phyloP scores from a whole-genome alignment of 2,797 vertebrate species.

The Chlorospingus flavigularis region DNA sequence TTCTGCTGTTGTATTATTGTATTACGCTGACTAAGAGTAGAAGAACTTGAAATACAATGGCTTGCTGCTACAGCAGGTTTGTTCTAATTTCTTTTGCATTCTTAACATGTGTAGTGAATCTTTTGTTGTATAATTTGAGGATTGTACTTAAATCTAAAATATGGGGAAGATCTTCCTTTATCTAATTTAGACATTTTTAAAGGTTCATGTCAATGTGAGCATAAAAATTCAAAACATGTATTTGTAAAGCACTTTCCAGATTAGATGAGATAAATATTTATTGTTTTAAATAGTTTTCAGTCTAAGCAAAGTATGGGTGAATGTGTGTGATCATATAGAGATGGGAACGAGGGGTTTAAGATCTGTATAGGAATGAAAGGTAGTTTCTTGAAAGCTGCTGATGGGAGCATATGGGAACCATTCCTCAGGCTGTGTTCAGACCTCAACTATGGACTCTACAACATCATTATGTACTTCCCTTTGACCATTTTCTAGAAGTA shows the following conservation, averaged over 20 bases:
- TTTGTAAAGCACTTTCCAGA: not conserved
- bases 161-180: not conserved
- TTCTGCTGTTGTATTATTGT: not conserved
- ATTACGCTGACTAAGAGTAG: not conserved
- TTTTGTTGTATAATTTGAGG: not conserved
- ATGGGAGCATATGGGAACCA: not conserved
- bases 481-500: not conserved
- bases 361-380: not conserved
- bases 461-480: not conserved
- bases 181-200: not conserved
- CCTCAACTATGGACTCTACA: not conserved
- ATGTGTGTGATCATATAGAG: accelerated
- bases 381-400: not conserved
- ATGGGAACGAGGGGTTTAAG: not conserved
- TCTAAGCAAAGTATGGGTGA: not conserved
- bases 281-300: not conserved
- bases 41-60: not conserved
- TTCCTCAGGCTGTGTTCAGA: not conserved
- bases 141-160: not conserved
- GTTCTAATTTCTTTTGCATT: not conserved
- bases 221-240: not conserved
- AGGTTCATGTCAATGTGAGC: not conserved
- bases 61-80: not conserved
- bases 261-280: not conserved
- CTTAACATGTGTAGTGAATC: not conserved